phyloP scores from a whole-genome alignment of 1,140 invertebrate species.

The Drosophila bocki region DNA sequence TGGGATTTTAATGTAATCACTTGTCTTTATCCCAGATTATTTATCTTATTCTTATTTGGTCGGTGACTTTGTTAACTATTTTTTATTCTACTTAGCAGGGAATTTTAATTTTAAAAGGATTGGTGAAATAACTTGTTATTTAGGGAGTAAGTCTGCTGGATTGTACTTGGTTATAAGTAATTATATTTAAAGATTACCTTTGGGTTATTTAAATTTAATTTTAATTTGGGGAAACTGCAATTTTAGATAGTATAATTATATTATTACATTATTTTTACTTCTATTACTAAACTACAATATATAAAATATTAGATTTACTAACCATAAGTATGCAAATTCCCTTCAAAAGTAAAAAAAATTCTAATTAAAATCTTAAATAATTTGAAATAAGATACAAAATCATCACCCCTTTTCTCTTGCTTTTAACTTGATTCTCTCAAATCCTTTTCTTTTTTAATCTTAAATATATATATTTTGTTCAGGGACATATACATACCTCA shows the following conservation, averaged over 20 bases:
- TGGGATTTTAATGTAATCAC: constrained; percentile 37
- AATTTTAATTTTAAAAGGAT: not conserved
- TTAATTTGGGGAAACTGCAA: not conserved
- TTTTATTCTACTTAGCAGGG: not conserved
- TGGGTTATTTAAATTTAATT: not conserved
- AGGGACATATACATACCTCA: constrained; percentile 3
- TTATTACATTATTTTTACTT: too few relatives aligned
- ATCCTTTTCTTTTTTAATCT: not conserved
- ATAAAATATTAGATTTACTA: not conserved
- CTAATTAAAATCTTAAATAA: not conserved
- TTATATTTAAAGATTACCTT: not conserved
- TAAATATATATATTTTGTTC: not conserved
- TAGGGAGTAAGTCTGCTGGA: not conserved
- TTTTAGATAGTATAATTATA: too few relatives aligned
- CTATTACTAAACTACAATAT: too few relatives aligned
- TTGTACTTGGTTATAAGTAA: not conserved
- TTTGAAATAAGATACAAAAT: too few relatives aligned
- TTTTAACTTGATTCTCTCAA: not conserved
- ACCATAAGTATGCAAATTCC: not conserved
- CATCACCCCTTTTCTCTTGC: not conserved
- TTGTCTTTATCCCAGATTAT: constrained; percentile 37
- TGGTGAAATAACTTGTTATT: not conserved
- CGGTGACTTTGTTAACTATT: constrained; percentile 4
- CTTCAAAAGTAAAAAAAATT: not conserved
- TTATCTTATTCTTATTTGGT: constrained; percentile 24